Evolutionary conservation across 2,113 vertebrate genomes (phyloP).

Genomic region (Pollachius pollachius): DNA sequence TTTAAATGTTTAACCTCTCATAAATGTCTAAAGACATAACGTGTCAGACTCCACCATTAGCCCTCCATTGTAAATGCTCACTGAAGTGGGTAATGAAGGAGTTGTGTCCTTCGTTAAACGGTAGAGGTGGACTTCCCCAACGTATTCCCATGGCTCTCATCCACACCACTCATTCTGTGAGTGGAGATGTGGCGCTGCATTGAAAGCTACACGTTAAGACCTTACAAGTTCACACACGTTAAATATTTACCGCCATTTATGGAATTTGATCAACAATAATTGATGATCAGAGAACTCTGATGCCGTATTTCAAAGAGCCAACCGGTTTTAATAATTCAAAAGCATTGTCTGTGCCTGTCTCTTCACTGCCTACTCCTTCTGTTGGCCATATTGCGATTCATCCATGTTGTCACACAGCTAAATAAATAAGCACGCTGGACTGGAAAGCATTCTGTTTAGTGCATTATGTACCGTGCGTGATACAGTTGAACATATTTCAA

Average conservation of each 20-base stretch:
- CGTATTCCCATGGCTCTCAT: no score
- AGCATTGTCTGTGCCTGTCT: not conserved
- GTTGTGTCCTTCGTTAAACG: constrained; percentile 2
- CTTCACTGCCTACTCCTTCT: not conserved
- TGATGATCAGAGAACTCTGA: not conserved
- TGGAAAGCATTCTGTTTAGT: not conserved
- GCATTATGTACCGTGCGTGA: not conserved
- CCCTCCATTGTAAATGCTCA: constrained; percentile 14
- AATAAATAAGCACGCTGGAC: constrained; percentile 21
- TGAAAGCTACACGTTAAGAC: no score
- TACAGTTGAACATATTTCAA: no score
- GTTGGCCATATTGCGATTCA: not conserved
- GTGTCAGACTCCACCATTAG: constrained; percentile 7
- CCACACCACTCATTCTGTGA: no score
- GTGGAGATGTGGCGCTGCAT: no score
- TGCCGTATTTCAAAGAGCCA: not conserved
- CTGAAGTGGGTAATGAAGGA: constrained; percentile 6
- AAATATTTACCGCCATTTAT: not conserved
- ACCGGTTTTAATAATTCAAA: not conserved
- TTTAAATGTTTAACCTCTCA: not conserved
- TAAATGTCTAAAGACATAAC: constrained; percentile 8
- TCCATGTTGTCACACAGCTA: constrained; percentile 1
- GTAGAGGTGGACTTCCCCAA: no score
- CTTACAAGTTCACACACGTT: not conserved
- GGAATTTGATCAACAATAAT: not conserved